phyloP scores from a whole-genome alignment of 1,140 invertebrate species.

The Nebria ingens region DNA sequence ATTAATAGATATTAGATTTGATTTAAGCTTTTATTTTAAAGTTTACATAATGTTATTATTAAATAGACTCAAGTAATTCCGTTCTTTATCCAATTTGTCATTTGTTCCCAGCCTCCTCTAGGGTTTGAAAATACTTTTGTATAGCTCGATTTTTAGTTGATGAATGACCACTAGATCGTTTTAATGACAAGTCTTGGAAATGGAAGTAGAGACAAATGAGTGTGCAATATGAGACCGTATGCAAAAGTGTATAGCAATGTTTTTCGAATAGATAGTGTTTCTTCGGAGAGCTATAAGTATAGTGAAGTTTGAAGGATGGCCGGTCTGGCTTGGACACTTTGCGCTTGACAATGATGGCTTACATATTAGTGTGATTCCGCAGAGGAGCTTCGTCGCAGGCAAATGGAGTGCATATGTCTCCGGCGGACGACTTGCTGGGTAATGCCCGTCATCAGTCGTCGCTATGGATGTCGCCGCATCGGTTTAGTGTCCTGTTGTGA shows the following conservation, averaged over 20 bases:
- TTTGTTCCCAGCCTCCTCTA: too few relatives aligned
- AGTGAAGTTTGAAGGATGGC: conserved; percentile 1
- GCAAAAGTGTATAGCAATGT: neutral
- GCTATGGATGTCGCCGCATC: neutral
- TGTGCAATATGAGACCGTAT: too few relatives aligned
- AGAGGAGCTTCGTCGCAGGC: neutral
- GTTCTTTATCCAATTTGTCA: too few relatives aligned
- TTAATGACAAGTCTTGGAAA: too few relatives aligned
- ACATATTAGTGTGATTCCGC: conserved; percentile 7
- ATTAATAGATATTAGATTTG: too few relatives aligned
- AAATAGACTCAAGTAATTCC: too few relatives aligned
- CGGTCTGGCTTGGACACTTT: conserved; percentile 7
- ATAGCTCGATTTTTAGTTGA: too few relatives aligned
- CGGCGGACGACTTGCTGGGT: neutral
- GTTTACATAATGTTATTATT: too few relatives aligned
- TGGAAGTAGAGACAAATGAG: too few relatives aligned
- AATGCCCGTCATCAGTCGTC: conserved; percentile 4
- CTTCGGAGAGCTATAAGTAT: neutral
- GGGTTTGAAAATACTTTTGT: too few relatives aligned
- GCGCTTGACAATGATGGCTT: conserved; percentile 8
- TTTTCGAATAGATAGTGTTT: neutral
- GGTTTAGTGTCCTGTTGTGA: conserved; percentile 2
- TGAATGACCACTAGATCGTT: neutral
- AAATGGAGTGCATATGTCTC: neutral
- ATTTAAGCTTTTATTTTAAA: too few relatives aligned